A percentile compares a stretch with the other conserved stretches of the same genome.
phyloP scores from a whole-genome alignment of 2,888 invertebrate genomes.

The Abscondita cerata region DNA sequence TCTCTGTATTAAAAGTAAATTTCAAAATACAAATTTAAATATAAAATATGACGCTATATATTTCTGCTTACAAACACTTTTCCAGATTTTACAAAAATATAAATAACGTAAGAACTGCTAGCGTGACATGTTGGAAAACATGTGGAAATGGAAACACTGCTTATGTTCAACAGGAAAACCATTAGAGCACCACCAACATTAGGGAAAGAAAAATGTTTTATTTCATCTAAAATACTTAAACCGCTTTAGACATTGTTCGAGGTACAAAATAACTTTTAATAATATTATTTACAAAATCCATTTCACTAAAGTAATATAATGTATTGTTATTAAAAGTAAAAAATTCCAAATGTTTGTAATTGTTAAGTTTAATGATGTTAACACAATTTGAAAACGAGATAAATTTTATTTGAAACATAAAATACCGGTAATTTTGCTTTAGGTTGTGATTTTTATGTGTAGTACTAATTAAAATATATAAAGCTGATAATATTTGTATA shows the following conservation, averaged over 20 bases:
- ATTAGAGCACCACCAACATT: slow-evolving; percentile 26
- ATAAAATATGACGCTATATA: slow-evolving; percentile 38
- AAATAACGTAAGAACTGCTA: slow-evolving; percentile 30
- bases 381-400: too few relatives aligned
- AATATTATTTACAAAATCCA: too few relatives aligned
- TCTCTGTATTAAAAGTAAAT: slow-evolving; percentile 30
- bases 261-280: background rate
- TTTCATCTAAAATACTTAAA: slow-evolving; percentile 10
- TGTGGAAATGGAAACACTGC: slow-evolving; percentile 31
- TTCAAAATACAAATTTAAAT: slow-evolving; percentile 34
- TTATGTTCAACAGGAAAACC: slow-evolving; percentile 25
- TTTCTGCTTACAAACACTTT: slow-evolving; percentile 30
- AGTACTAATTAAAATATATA: too few relatives aligned
- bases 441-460: too few relatives aligned
- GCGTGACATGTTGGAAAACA: slow-evolving; percentile 22
- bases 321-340: too few relatives aligned
- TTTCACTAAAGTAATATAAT: too few relatives aligned
- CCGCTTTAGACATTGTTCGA: slow-evolving; percentile 7
- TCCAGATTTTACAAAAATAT: slow-evolving; percentile 34
- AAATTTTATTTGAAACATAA: too few relatives aligned
- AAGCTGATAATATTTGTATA: too few relatives aligned
- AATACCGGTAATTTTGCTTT: too few relatives aligned
- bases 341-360: too few relatives aligned
- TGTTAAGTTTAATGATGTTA: too few relatives aligned
- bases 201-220: slow-evolving; percentile 16